Evolutionary conservation across 2,113 vertebrate genomes (phyloP).

Genomic region (Struthio camelus): DNA sequence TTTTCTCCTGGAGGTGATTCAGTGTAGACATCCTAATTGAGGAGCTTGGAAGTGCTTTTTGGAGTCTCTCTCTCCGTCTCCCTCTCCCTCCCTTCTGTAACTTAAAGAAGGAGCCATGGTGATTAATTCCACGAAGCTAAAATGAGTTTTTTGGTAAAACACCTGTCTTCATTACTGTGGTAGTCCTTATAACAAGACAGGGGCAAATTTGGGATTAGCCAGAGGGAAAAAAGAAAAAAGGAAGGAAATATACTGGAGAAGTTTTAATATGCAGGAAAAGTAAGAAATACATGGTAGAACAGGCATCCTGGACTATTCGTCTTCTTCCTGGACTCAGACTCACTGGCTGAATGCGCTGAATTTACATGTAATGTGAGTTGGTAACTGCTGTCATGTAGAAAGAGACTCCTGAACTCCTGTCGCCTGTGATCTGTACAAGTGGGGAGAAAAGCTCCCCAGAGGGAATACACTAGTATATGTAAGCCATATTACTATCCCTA

Average conservation of each 20-base stretch:
- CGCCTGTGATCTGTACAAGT: not conserved
- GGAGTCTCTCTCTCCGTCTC: not conserved
- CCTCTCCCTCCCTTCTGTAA: not conserved
- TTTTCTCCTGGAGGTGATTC: not conserved
- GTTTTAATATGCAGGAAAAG: not conserved
- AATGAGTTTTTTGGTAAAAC: not conserved
- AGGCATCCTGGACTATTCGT: not conserved
- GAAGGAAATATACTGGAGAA: not conserved
- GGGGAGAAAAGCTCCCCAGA: not conserved
- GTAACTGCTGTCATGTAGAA: not conserved
- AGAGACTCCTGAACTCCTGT: not conserved
- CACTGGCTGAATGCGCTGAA: not conserved
- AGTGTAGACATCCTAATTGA: not conserved
- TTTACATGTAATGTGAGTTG: not conserved
- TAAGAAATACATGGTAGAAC: not conserved
- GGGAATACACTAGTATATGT: slow-evolving; percentile 10
- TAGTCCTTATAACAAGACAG: not conserved
- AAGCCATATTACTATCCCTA: slow-evolving; percentile 10
- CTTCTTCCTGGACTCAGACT: not conserved
- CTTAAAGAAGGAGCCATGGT: not conserved
- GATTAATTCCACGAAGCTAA: not conserved
- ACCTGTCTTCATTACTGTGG: not conserved
- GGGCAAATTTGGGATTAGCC: not conserved
- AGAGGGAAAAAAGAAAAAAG: not conserved
- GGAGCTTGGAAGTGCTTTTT: not conserved